Evolutionary conservation across 1,140 invertebrate genomes (phyloP).

Genomic region (Gryon sp.): DNA sequence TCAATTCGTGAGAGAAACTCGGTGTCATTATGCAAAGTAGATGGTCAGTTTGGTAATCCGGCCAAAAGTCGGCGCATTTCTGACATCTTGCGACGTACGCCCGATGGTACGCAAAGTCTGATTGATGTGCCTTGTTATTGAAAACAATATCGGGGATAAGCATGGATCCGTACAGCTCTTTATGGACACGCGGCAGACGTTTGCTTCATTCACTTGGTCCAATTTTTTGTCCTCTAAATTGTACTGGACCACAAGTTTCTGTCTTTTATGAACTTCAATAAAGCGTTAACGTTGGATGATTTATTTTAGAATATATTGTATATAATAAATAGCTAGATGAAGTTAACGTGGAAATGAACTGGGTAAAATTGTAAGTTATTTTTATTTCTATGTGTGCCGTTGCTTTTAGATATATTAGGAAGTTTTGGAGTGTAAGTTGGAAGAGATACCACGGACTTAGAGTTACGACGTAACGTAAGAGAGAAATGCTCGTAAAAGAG

Average conservation of each 20-base stretch:
- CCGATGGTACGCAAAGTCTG: slow-evolving; percentile 70
- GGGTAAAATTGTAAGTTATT: slow-evolving; percentile 5
- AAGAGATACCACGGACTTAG: background rate
- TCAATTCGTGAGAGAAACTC: slow-evolving; percentile 10
- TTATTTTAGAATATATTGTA: too few species aligned
- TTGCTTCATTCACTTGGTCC: slow-evolving; percentile 35
- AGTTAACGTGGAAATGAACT: background rate
- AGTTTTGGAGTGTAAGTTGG: background rate
- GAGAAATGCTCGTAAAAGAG: slow-evolving; percentile 45
- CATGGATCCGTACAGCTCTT: slow-evolving; percentile 22
- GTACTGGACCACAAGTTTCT: slow-evolving; percentile 3
- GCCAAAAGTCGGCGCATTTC: slow-evolving; percentile 70
- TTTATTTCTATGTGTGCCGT: too few species aligned
- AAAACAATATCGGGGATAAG: slow-evolving; percentile 75
- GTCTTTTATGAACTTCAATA: slow-evolving; percentile 36
- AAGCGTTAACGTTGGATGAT: background rate
- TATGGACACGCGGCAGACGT: slow-evolving; percentile 45
- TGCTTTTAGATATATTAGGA: slow-evolving; percentile 11
- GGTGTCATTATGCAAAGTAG: slow-evolving; percentile 78
- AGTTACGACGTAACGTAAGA: slow-evolving; percentile 40
- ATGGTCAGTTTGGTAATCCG: slow-evolving; percentile 77
- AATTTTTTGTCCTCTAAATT: slow-evolving; percentile 38
- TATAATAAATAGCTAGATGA: background rate
- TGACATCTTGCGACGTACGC: slow-evolving; percentile 73
- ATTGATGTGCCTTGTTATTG: slow-evolving; percentile 77